phyloP scores from a whole-genome alignment of 2,113 vertebrate genomes.

The Taxidea taxus region DNA sequence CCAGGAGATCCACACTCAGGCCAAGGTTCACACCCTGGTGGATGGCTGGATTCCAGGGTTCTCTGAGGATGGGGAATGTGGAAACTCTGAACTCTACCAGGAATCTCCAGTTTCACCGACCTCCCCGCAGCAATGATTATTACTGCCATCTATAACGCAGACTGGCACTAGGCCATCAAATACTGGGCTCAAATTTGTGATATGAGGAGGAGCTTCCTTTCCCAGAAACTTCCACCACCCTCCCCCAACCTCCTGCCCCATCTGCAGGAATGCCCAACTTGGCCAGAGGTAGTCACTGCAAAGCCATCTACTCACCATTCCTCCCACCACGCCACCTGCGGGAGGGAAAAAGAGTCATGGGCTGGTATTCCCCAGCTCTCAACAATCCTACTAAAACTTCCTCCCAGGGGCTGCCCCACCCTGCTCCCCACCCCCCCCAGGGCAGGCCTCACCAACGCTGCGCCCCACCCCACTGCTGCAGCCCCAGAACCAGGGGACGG shows the following conservation, averaged over 20 bases:
- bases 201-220: neutral
- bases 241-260: neutral
- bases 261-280: neutral
- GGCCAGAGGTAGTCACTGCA: neutral
- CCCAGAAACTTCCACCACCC: neutral
- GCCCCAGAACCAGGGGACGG: too few species aligned
- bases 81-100: neutral
- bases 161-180: neutral
- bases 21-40: neutral
- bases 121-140: rapidly evolving
- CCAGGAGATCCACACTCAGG: neutral
- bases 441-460: too few species aligned
- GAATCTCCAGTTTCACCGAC: neutral
- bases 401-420: neutral
- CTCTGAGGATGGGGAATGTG: neutral
- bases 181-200: rapidly evolving
- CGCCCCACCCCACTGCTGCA: too few species aligned
- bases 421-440: too few species aligned
- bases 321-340: slow-evolving; percentile 86
- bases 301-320: slow-evolving; percentile 79
- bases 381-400: neutral
- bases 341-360: neutral
- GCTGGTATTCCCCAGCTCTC: neutral
- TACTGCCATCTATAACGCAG: neutral
- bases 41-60: neutral